Evolutionary conservation across 2,797 vertebrate species (phyloP).

Genomic region (Catostomus latipinnis): DNA sequence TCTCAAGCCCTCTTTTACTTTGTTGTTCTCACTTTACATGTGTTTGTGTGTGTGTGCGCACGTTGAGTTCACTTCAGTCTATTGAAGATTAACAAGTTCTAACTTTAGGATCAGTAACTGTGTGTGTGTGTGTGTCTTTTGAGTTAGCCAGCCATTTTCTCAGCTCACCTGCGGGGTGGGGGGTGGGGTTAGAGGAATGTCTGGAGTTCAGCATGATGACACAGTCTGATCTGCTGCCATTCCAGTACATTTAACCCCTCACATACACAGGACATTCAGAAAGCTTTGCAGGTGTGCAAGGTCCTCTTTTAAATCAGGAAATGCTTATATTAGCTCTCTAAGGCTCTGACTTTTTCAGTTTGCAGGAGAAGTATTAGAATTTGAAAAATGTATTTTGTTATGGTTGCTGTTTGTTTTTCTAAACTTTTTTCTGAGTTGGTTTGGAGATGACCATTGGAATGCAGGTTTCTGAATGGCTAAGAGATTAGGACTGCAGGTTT

Average conservation of each 20-base stretch:
- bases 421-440: constrained; percentile 24
- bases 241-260: constrained; percentile 68
- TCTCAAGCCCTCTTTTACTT: constrained; percentile 37
- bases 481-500: constrained; percentile 57
- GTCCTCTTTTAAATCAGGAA: background rate
- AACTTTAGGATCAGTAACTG: constrained; percentile 47
- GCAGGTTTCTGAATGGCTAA: constrained; percentile 68
- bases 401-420: constrained; percentile 12
- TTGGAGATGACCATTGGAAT: constrained; percentile 41
- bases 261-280: background rate
- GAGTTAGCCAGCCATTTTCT: constrained; percentile 43
- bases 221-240: constrained; percentile 63
- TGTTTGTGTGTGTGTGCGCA: constrained; percentile 1
- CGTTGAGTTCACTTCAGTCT: constrained; percentile 35
- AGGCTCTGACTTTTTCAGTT: background rate
- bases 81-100: constrained; percentile 58
- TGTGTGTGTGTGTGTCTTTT: constrained; percentile 38
- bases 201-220: constrained; percentile 65
- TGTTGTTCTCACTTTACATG: constrained; percentile 20
- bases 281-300: background rate
- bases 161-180: background rate
- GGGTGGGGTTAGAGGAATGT: constrained; percentile 63
- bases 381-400: background rate
- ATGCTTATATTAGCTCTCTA: background rate
- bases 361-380: background rate